A percentile compares a stretch with the other conserved stretches of the same genome.
phyloP scores from a whole-genome alignment of 30 jellyfish, hydroid and myxozoan genomes.

The Aurelia aurita region DNA sequence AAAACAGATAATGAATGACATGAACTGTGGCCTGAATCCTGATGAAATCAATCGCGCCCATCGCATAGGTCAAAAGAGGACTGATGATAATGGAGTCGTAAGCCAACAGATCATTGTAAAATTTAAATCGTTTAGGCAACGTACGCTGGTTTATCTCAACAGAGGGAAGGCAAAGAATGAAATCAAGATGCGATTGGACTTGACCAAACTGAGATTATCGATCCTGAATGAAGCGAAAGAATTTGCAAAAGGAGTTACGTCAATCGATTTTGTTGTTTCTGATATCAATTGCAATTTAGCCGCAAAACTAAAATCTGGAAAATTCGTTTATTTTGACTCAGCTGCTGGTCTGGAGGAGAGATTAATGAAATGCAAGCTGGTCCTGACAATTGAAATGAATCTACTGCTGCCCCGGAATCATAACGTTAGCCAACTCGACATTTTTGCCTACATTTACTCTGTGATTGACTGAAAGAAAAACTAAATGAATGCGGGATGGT shows the following conservation, averaged over 20 bases:
- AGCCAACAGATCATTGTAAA: conserved; percentile 28
- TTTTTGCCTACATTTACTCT: no score
- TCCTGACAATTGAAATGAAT: no score
- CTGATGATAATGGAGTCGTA: background rate
- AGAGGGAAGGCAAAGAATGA: conserved; percentile 23
- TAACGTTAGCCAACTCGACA: background rate
- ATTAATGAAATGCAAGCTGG: background rate
- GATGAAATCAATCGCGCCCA: conserved; percentile 49
- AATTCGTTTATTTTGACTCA: conserved; percentile 4
- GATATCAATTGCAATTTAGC: conserved; percentile 43
- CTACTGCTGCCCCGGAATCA: background rate
- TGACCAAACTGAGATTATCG: conserved; percentile 12
- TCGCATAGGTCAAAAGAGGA: conserved; percentile 39
- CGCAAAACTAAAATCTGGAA: conserved; percentile 5
- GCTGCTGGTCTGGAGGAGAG: conserved; percentile 1
- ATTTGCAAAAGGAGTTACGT: conserved; percentile 17
- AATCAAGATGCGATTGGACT: conserved; percentile 42
- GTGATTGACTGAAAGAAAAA: no score
- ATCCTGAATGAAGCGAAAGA: conserved; percentile 42
- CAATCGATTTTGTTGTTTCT: conserved; percentile 38
- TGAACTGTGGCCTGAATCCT: conserved; percentile 49
- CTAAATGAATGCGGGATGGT: no score
- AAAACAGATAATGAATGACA: conserved; percentile 7
- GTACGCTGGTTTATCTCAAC: conserved; percentile 17
- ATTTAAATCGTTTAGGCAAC: conserved; percentile 24